These are phyloP conservation scores for Eolophus roseicapilla DNA, from an alignment of 2,113 vertebrate genomes.

Conservation along the genomic window DNA sequence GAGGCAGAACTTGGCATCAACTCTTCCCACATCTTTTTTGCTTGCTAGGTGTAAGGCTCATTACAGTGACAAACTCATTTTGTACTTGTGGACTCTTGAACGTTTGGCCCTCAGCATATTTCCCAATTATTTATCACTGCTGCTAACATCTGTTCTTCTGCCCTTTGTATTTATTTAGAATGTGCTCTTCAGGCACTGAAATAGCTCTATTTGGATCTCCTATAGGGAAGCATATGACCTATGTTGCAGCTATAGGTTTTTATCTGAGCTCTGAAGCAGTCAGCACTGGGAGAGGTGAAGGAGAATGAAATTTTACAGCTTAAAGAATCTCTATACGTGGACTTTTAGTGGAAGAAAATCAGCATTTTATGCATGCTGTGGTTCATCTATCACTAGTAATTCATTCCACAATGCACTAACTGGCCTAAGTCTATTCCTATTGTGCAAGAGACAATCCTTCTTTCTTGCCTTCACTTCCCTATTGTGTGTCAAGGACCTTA, in stretches of 20 bases:
- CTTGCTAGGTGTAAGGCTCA: neutral
- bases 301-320: neutral
- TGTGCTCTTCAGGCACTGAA: neutral
- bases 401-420: constrained; percentile 11
- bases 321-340: neutral
- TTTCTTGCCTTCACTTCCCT: constrained; percentile 7
- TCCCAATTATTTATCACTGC: neutral
- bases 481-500: constrained; percentile 42
- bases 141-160: neutral
- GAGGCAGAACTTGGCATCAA: neutral
- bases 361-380: neutral
- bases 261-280: neutral
- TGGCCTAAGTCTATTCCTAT: neutral
- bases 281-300: neutral
- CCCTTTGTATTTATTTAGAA: neutral
- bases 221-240: neutral
- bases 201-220: neutral
- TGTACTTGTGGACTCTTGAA: neutral
- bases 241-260: neutral
- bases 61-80: neutral
- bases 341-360: neutral
- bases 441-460: neutral
- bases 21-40: neutral
- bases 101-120: neutral
- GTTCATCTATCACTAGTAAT: constrained; percentile 24